Conservation (phyloP, 2,888 invertebrate genomes). For the Drosophila picticornis region DNA sequence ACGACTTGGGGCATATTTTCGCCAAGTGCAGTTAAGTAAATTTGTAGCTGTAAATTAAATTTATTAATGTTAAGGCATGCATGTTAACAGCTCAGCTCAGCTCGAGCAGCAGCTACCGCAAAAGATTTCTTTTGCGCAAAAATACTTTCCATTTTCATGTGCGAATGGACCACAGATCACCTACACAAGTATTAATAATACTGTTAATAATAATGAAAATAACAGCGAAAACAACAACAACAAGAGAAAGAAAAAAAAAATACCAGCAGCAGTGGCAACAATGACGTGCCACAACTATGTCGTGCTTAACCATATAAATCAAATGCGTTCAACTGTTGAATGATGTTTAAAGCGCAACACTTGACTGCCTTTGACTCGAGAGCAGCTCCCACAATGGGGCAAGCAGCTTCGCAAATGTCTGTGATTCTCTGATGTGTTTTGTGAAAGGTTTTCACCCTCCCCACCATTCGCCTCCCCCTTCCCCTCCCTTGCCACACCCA, state of each 20-base stretch:
- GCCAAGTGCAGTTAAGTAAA: constrained; percentile 11
- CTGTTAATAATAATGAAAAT: constrained; percentile 46
- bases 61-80: constrained; percentile 73
- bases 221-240: constrained; percentile 25
- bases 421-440: constrained; percentile 23
- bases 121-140: constrained; percentile 74
- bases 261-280: constrained; percentile 11
- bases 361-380: constrained; percentile 67
- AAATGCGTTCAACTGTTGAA: constrained; percentile 80
- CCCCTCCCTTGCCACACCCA: neutral
- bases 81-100: constrained; percentile 64
- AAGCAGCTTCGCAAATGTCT: constrained; percentile 10
- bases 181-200: constrained; percentile 37
- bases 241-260: constrained; percentile 1
- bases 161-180: constrained; percentile 58
- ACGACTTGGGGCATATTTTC: neutral
- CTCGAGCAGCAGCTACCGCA: constrained; percentile 26
- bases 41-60: constrained; percentile 63
- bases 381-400: constrained; percentile 19
- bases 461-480: neutral
- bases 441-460: constrained; percentile 3
- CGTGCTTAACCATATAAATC: constrained; percentile 80
- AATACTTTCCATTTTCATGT: constrained; percentile 79
- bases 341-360: constrained; percentile 75
- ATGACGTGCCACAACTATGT: constrained; percentile 63